Evolutionary conservation across 1,140 invertebrate genomes (phyloP).

Genomic region (Dendroctonus ponderosae): DNA sequence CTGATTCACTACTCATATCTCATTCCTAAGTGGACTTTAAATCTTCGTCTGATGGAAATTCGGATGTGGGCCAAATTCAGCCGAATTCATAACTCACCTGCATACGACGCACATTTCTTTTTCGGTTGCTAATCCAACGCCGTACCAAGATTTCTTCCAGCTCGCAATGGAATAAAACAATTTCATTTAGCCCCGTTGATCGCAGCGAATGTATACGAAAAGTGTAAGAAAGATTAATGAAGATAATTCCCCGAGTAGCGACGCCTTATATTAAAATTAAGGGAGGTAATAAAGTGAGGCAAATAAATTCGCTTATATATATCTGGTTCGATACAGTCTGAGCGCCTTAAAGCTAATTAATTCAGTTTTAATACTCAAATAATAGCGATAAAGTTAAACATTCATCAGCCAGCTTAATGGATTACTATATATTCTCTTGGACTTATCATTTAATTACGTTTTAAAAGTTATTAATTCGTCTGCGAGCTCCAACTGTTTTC

Average conservation of each 20-base stretch:
- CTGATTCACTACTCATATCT: constrained; percentile 34
- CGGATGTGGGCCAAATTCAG: too few relatives aligned
- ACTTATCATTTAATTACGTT: constrained; percentile 35
- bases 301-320: constrained; percentile 38
- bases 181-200: not conserved
- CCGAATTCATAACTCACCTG: too few relatives aligned
- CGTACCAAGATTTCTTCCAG: not conserved
- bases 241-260: constrained; percentile 24
- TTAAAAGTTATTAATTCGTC: constrained; percentile 34
- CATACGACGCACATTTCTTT: too few relatives aligned
- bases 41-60: constrained; percentile 4
- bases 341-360: constrained; percentile 40
- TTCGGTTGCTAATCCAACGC: not conserved
- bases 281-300: constrained; percentile 34
- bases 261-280: constrained; percentile 37
- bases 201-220: constrained; percentile 5
- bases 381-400: constrained; percentile 45
- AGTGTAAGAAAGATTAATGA: constrained; percentile 30
- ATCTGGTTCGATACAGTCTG: constrained; percentile 33
- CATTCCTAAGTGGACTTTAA: constrained; percentile 27
- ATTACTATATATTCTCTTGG: constrained; percentile 39
- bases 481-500: not conserved
- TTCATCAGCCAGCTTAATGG: constrained; percentile 40
- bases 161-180: not conserved
- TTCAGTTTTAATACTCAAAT: constrained; percentile 45